Conservation (phyloP, 64 coral and sea anemone species). For the Pachyseris speciosa region DNA sequence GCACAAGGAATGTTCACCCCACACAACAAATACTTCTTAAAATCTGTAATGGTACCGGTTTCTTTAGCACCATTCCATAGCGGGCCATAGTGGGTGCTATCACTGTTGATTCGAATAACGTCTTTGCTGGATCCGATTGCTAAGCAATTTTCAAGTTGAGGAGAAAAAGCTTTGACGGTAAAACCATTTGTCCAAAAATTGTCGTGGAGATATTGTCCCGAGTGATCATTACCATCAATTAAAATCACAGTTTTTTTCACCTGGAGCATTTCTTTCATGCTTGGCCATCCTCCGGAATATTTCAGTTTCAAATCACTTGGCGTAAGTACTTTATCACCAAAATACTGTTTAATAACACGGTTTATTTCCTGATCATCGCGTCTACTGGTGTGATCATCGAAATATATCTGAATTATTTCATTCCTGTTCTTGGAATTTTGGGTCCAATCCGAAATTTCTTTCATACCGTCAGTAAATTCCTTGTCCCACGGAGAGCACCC, state of each 20-base stretch:
- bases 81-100: constrained; percentile 70
- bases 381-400: constrained; percentile 68
- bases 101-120: constrained; percentile 15
- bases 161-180: constrained; percentile 31
- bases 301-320: constrained; percentile 51
- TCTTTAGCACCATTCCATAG: constrained; percentile 52
- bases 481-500: constrained; percentile 71
- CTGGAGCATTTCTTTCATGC: constrained; percentile 41
- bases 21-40: constrained; percentile 61
- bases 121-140: background rate
- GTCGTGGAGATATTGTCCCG: constrained; percentile 24
- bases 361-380: constrained; percentile 41
- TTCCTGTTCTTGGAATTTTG: constrained; percentile 37
- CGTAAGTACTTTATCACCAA: constrained; percentile 67
- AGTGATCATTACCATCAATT: constrained; percentile 3
- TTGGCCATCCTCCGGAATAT: constrained; percentile 65
- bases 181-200: constrained; percentile 13
- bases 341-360: constrained; percentile 55
- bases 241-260: constrained; percentile 66
- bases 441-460: constrained; percentile 66
- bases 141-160: constrained; percentile 34
- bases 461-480: constrained; percentile 60
- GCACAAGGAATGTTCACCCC: constrained; percentile 35
- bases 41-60: constrained; percentile 55
- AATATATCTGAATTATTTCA: constrained; percentile 68